Conservation (phyloP, 2,797 vertebrate species). For the Spatula clypeata region DNA sequence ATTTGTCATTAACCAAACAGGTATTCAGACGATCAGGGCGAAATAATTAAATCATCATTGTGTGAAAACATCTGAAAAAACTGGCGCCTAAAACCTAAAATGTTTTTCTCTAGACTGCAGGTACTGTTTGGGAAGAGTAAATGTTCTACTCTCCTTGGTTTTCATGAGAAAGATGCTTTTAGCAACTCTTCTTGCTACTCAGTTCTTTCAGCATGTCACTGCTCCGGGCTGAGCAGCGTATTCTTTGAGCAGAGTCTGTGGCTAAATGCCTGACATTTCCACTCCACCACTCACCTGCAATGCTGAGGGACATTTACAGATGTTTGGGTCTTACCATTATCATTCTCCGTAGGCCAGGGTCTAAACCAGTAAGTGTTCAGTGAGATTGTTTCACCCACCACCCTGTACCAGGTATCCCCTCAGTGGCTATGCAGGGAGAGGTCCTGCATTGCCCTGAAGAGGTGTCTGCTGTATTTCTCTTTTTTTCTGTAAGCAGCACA, state of each 20-base stretch:
- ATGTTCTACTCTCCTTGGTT: background rate
- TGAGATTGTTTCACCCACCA: background rate
- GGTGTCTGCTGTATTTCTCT: background rate
- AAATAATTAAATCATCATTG: slow-evolving; percentile 38
- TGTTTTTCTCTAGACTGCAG: slow-evolving; percentile 13
- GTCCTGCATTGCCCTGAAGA: background rate
- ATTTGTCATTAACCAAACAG: slow-evolving; percentile 55
- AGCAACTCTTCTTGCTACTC: background rate
- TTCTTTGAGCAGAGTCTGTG: background rate
- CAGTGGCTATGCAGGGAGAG: background rate
- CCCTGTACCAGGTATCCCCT: background rate
- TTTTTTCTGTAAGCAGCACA: background rate
- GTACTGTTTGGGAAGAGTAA: background rate
- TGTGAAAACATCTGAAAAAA: slow-evolving; percentile 46
- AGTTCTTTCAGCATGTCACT: background rate
- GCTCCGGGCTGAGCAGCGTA: background rate
- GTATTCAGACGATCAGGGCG: slow-evolving; percentile 40
- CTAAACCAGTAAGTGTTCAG: background rate
- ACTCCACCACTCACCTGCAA: background rate
- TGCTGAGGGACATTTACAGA: background rate
- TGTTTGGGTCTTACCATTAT: background rate
- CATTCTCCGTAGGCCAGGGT: background rate
- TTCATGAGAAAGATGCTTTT: slow-evolving; percentile 20
- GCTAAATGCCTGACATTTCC: background rate
- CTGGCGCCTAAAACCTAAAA: background rate